Base-by-base conservation (phyloP, 1,140 invertebrate genomes). In the Bombus superbus region DNA sequence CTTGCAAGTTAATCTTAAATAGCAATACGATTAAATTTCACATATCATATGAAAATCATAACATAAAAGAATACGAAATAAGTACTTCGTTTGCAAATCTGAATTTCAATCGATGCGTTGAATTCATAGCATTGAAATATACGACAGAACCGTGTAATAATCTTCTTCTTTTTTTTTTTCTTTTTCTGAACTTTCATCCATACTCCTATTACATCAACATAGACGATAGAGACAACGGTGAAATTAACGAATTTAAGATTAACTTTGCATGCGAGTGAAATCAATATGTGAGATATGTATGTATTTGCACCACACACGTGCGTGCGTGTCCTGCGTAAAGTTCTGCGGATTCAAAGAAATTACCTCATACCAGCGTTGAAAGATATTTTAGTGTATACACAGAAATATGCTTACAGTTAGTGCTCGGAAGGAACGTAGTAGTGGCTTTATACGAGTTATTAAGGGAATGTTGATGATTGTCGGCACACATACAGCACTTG, bases 401-500 rank as follows among this genome's bases (percentile, higher is more conserved):
- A 91, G 71, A 85, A 80, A 83, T 90, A 89, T 85, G 79, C 78
- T 88, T 91, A 87, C 40, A 90, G 93, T 94, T 93, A 93, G 93
- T 94, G 87, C 84, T 81, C 87, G 88, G 78, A 68, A 86, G 92
- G 88, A 89, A 93, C 84, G 89, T 89, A 94, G 91, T 93, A 88
- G 88, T 94, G 86, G 87, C 86, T 92, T 93, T 88, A 83, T 88
- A 92, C 76, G 83, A 91, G 89, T 94, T 93, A 91, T 91, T 93
- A 92, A 92, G 94, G 93, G 94, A 95, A 95, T 93, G 92, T 95
- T 93, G 93, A 94, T 95, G 94, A 95, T 95, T 95, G 95, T 95
- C 94, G 95, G 95, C 94, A 95, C 94, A 95, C 94, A 95, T 95
- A 94, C 93, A 95, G 94, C 95, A 95, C 94, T 95, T 95, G 94